phyloP scores from a whole-genome alignment of 53 echinoderm and acorn worm species.

The Hippasteria phrygiana region DNA sequence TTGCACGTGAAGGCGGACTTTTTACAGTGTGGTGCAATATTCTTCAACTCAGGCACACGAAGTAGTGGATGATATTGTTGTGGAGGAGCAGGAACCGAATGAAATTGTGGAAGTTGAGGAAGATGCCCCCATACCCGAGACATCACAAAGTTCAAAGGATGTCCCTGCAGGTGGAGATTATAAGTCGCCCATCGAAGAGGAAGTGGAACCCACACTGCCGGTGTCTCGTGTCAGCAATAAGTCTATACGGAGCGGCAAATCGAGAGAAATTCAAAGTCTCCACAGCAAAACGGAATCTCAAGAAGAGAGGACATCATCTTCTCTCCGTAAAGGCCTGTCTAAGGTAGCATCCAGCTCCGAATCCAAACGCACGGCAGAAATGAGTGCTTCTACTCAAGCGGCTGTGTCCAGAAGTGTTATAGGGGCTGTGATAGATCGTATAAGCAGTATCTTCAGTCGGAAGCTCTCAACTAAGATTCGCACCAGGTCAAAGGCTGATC shows the following conservation, averaged over 20 bases:
- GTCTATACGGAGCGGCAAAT: constrained; percentile 53
- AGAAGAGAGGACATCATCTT: neutral
- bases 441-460: constrained; percentile 52
- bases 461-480: constrained; percentile 36
- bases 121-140: neutral
- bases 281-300: neutral
- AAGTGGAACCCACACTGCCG: constrained; percentile 16
- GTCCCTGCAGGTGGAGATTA: constrained; percentile 42
- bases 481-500: neutral
- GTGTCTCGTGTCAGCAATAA: constrained; percentile 31
- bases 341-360: neutral
- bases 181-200: constrained; percentile 34
- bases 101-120: constrained; percentile 2
- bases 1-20: too few relatives aligned
- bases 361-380: constrained; percentile 10
- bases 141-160: constrained; percentile 23
- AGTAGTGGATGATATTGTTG: constrained; percentile 26
- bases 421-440: constrained; percentile 41
- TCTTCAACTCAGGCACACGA: constrained; percentile 31
- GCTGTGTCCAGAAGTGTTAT: constrained; percentile 26
- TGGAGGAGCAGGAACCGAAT: constrained; percentile 32
- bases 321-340: neutral
- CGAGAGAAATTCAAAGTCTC: constrained; percentile 12
- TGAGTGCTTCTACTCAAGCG: neutral
- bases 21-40: too few relatives aligned